Conservation (phyloP, 1,140 invertebrate species). For the Cotesia vestalis region DNA sequence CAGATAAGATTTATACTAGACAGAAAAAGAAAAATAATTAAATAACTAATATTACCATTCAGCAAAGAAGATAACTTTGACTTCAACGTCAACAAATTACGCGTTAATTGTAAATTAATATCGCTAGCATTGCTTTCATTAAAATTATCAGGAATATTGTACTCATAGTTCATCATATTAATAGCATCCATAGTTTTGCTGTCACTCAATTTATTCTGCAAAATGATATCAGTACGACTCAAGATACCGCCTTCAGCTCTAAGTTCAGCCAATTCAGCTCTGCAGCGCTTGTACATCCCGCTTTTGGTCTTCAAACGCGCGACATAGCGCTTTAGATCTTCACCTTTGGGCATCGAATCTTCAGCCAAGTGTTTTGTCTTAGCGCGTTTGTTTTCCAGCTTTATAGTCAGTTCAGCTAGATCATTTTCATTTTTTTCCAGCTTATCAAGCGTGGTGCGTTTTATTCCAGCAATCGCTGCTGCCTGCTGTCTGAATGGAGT, state of each 20-base stretch:
- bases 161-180: constrained; percentile 1
- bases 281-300: constrained; percentile 81
- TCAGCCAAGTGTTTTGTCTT: constrained; percentile 66
- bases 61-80: constrained; percentile 71
- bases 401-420: constrained; percentile 69
- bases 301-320: constrained; percentile 80
- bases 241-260: constrained; percentile 77
- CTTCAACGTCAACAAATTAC: constrained; percentile 69
- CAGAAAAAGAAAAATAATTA: constrained; percentile 17
- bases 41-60: constrained; percentile 61
- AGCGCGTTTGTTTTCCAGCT: constrained; percentile 65
- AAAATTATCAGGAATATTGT: constrained; percentile 65
- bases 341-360: constrained; percentile 75
- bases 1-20: too few species aligned
- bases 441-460: constrained; percentile 76
- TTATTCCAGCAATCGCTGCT: constrained; percentile 79
- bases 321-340: constrained; percentile 86
- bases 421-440: constrained; percentile 73
- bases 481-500: constrained; percentile 87
- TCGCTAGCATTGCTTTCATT: constrained; percentile 67
- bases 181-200: constrained; percentile 2
- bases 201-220: constrained; percentile 51
- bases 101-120: constrained; percentile 68
- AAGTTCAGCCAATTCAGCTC: constrained; percentile 76
- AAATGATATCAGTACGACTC: constrained; percentile 71